Evolutionary conservation across 1,140 invertebrate genomes (phyloP), one percentile per base, ranked within the genome.

Genomic region (Drosophila biarmipes): DNA sequence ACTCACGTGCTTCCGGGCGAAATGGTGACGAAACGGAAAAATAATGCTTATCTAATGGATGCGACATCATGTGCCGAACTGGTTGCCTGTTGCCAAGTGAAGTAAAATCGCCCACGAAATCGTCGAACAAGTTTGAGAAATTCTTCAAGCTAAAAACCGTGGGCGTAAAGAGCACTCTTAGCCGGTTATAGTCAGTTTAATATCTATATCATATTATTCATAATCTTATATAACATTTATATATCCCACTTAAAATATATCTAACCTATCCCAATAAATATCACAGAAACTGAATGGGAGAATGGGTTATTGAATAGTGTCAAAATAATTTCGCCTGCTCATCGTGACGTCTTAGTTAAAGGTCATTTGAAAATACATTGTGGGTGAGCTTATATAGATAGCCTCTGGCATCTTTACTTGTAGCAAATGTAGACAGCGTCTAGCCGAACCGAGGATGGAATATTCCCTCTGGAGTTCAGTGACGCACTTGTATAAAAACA

Each of bases 1-100:
- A 73, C 46, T 56, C 58, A 61, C 58, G 51, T 63, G 58, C 51
- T 56, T 53, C 11, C 35, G 55, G 38, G 48, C 69, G 46, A 38
- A 71, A 80, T 34, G 19, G 27, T 68, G 38, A 48, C 42, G 59
- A 43, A 31, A 40, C 37, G 27, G n/a, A 34, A 59, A 35, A 49
- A 8, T 53, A 19, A 34, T 11, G 42, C 48, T 63, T 62, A 68
- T 69, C 62, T 46, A 8, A 31, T 21, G 21, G 14, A n/a, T 15
- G n/a, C 6, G 10, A 27, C 31, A 69, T 37, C 40, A 38, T 54
- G 29, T 61, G 45, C 42, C 3, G 5, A 37, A 62, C 21, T n/a
- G 14, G 40, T 24, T 37, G 31, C n/a, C 7, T 46, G 49, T 69
- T 55, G 40, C 49, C 49, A 68, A 10, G 49, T 21, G 0, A 31